These are phyloP conservation scores for Erythrolamprus reginae DNA, from an alignment of 2,113 vertebrate species.

Conservation along the genomic window DNA sequence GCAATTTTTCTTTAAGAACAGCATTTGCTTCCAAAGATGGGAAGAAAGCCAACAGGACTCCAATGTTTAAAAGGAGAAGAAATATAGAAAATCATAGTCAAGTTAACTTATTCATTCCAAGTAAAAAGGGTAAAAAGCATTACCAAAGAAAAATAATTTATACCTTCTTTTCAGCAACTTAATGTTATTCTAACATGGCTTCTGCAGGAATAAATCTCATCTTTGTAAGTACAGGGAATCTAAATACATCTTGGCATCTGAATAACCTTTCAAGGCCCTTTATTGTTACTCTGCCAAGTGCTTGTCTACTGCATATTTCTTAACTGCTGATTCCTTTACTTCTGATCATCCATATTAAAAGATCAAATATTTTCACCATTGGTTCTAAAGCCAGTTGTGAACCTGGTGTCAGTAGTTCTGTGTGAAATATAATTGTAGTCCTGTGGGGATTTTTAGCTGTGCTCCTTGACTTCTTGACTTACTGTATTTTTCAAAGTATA, in stretches of 20 bases:
- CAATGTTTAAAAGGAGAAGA: not conserved
- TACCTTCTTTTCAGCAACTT: not conserved
- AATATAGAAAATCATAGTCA: not conserved
- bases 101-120: not conserved
- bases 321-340: not conserved
- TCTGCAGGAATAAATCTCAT: not conserved
- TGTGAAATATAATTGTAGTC: not conserved
- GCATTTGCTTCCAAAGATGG: not conserved
- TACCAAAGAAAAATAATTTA: not conserved
- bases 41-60: not conserved
- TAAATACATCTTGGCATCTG: not conserved
- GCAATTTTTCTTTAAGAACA: not conserved
- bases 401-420: not conserved
- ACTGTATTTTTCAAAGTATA: no score
- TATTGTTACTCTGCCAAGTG: not conserved
- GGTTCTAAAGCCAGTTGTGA: not conserved
- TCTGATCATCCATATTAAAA: not conserved
- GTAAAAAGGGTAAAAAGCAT: not conserved
- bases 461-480: not conserved
- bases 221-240: not conserved
- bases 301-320: not conserved
- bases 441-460: not conserved
- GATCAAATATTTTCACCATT: not conserved
- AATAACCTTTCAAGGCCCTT: not conserved
- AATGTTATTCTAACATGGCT: not conserved